Evolutionary conservation across 2,888 invertebrate species (phyloP).

Genomic region (Diaphora mendica): DNA sequence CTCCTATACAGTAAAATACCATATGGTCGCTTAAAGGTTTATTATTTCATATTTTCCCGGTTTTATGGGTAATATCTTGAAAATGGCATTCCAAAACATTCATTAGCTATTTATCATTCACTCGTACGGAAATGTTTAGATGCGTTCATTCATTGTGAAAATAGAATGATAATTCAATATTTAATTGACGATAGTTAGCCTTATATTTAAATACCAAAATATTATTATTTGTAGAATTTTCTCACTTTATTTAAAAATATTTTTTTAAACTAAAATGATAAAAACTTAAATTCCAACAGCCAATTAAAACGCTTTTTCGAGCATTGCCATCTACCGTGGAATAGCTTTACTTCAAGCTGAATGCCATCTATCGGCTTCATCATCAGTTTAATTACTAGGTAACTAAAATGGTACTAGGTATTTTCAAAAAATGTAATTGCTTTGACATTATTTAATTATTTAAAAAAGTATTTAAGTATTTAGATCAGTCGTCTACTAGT

Average conservation of each 20-base stretch:
- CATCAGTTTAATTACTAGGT: background rate
- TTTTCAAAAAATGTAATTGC: background rate
- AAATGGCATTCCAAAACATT: conserved; percentile 29
- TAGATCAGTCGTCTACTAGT: no score
- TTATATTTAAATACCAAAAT: background rate
- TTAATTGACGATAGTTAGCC: background rate
- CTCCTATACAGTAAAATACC: no score
- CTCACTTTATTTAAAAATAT: background rate
- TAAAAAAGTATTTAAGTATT: no score
- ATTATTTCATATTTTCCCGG: no score
- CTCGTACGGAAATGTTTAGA: conserved; percentile 33
- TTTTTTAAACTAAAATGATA: no score
- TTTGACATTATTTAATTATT: background rate
- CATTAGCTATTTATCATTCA: conserved; percentile 51
- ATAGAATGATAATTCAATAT: background rate
- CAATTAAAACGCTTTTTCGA: background rate
- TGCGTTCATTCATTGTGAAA: conserved; percentile 49
- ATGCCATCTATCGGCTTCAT: conserved; percentile 13
- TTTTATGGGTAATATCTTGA: conserved; percentile 22
- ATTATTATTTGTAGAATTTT: background rate
- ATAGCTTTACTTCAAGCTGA: conserved; percentile 19
- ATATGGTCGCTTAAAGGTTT: no score
- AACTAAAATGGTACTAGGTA: no score
- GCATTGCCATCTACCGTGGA: conserved; percentile 34
- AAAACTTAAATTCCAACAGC: background rate